Conservation (phyloP, 2,113 vertebrate genomes). For the Podiceps cristatus region DNA sequence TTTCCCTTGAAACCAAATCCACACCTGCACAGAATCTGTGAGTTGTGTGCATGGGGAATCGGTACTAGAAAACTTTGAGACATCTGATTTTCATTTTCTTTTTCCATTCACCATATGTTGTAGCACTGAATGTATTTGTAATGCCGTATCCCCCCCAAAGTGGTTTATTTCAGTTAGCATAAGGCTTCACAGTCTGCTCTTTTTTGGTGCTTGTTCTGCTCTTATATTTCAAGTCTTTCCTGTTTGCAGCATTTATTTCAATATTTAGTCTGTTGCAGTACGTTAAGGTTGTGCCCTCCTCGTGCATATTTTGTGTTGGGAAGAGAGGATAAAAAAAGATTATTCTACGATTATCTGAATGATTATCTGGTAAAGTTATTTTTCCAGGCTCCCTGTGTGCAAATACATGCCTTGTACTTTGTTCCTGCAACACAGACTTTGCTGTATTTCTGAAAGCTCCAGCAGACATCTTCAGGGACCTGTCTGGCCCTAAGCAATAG, state of each 20-base stretch:
- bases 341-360: not conserved
- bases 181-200: not conserved
- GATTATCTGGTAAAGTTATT: slow-evolving; percentile 4
- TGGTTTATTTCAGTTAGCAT: slow-evolving; percentile 43
- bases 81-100: slow-evolving; percentile 18
- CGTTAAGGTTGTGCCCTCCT: not conserved
- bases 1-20: not conserved
- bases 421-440: not conserved
- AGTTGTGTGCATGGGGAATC: not conserved
- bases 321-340: slow-evolving; percentile 1
- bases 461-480: not conserved
- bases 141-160: not conserved
- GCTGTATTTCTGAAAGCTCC: not conserved
- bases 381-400: slow-evolving; percentile 3
- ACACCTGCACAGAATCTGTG: not conserved
- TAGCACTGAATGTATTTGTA: not conserved
- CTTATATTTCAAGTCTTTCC: slow-evolving; percentile 6
- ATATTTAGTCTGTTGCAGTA: not conserved
- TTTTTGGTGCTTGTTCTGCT: not conserved
- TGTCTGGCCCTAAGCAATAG: not conserved
- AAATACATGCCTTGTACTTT: not conserved
- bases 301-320: not conserved
- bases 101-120: not conserved
- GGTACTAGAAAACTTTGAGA: not conserved
- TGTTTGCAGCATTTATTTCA: not conserved